Percentiles rank a stretch among this genome's conserved stretches.
Conservation (phyloP, 2,888 invertebrate species). For the Lottia scabra region DNA sequence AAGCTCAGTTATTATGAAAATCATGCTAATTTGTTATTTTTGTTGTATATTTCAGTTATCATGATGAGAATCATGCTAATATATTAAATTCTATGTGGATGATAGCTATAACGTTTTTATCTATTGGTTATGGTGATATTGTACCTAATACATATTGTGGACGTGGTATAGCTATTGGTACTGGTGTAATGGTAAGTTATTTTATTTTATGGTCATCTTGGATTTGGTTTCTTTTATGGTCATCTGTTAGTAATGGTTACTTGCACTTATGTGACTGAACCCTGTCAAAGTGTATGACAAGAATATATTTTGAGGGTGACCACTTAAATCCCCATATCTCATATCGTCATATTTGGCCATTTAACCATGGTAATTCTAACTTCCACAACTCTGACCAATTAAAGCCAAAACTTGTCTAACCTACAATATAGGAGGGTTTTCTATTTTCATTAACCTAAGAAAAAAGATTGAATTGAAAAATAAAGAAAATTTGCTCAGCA, state of each 20-base stretch:
- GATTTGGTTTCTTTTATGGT: not conserved
- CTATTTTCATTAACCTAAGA: no score
- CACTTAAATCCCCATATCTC: no score
- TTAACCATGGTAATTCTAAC: no score
- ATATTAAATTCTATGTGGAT: constrained; percentile 99
- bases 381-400: no score
- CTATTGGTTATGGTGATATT: constrained; percentile 99
- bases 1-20: constrained; percentile 95
- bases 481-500: no score
- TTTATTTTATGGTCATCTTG: not conserved
- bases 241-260: not conserved
- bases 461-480: no score
- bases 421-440: no score
- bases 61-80: constrained; percentile 98
- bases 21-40: constrained; percentile 97
- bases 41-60: constrained; percentile 84
- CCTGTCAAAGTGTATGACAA: no score
- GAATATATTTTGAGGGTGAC: no score
- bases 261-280: no score
- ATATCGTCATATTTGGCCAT: no score
- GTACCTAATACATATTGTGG: constrained; percentile 99
- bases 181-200: constrained; percentile 94
- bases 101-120: constrained; percentile 99
- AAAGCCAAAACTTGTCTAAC: no score
- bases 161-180: constrained; percentile 97